These are phyloP conservation scores for Drosophila demipolita DNA, from an alignment of 2,888 invertebrate species.

Conservation along the genomic window DNA sequence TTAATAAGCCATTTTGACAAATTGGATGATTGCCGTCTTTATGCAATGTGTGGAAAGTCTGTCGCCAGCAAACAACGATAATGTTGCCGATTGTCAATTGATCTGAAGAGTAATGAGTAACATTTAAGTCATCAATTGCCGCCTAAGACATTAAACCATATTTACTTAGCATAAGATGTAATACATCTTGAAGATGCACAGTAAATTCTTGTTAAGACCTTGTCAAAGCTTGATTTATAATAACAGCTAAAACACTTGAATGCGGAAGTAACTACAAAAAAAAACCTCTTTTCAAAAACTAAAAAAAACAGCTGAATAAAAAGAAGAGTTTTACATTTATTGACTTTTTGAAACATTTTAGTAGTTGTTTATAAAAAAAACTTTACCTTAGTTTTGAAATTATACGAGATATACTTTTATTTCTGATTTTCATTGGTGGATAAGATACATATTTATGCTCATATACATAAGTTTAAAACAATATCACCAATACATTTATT, in stretches of 20 bases:
- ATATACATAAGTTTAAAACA: not conserved
- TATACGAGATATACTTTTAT: not conserved
- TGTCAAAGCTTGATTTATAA: not conserved
- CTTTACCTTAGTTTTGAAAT: not conserved
- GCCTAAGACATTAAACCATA: slow-evolving; percentile 16
- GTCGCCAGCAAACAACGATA: slow-evolving; percentile 27
- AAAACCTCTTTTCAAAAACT: not conserved
- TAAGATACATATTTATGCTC: no score
- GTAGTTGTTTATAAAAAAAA: not conserved
- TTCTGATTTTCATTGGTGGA: not conserved
- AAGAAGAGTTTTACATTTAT: fast-evolving
- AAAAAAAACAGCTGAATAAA: not conserved
- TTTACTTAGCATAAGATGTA: slow-evolving; percentile 11
- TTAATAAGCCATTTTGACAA: slow-evolving; percentile 80
- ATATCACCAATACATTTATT: not conserved
- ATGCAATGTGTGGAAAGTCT: slow-evolving; percentile 33
- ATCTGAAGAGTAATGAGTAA: slow-evolving; percentile 34
- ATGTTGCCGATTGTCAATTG: slow-evolving; percentile 32
- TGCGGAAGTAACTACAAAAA: not conserved
- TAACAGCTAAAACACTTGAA: not conserved
- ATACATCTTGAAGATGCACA: slow-evolving; percentile 8
- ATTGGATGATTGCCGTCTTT: slow-evolving; percentile 70
- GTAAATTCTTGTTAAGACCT: not conserved
- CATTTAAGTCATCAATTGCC: slow-evolving; percentile 41
- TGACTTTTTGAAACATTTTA: not conserved